Evolutionary conservation across 2,797 vertebrate genomes (phyloP).

Genomic region (Otolemur crassicaudatus): DNA sequence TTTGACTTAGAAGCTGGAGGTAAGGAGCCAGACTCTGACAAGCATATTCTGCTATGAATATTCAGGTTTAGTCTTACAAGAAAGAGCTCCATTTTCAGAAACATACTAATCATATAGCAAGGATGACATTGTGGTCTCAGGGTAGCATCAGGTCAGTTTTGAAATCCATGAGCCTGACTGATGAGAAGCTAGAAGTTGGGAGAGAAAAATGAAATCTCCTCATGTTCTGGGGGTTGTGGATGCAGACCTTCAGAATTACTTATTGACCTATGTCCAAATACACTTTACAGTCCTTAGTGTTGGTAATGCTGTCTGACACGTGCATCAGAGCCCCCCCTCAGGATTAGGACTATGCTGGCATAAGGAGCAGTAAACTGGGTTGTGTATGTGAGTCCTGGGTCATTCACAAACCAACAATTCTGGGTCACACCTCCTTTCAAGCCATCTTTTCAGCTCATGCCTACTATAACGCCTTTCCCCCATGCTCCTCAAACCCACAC

Average conservation of each 20-base stretch:
- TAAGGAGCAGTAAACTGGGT: not conserved
- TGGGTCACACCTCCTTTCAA: not conserved
- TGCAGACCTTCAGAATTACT: not conserved
- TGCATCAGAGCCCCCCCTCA: not conserved
- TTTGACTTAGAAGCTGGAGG: not conserved
- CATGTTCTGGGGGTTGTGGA: not conserved
- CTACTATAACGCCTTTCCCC: not conserved
- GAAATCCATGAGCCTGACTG: not conserved
- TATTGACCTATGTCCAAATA: accelerated
- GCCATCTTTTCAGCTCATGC: not conserved
- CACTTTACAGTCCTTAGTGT: not conserved
- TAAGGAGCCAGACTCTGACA: not conserved
- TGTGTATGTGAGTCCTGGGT: not conserved
- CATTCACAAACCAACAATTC: not conserved
- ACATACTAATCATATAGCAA: not conserved
- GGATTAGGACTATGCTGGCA: not conserved
- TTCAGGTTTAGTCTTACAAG: not conserved
- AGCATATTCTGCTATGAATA: not conserved
- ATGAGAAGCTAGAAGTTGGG: not conserved
- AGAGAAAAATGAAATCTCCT: not conserved
- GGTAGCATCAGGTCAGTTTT: not conserved
- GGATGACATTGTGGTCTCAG: not conserved
- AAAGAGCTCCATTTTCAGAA: not conserved
- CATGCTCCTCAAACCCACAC: accelerated
- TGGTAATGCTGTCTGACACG: not conserved